A percentile compares a stretch with the other conserved stretches of the same genome.
These are phyloP conservation scores for Coptodon bakossiorum DNA, from an alignment of 2,113 vertebrate species.

Conservation along the genomic window DNA sequence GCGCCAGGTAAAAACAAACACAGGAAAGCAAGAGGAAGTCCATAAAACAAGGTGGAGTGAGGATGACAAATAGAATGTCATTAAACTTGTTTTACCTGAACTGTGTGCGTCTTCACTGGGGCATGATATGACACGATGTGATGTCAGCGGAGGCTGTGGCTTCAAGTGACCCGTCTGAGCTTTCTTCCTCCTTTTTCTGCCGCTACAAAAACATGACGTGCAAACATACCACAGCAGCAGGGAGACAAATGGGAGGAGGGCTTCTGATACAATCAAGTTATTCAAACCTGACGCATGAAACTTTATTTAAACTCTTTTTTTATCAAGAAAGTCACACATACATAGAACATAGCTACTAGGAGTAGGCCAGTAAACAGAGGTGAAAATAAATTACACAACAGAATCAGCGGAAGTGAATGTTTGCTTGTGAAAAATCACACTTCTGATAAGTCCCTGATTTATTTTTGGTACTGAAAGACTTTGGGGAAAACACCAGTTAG, in stretches of 20 bases:
- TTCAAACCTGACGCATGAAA: neutral
- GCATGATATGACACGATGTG: slow-evolving; percentile 22
- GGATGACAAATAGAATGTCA: slow-evolving; percentile 33
- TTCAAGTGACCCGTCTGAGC: neutral
- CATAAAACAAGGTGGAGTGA: neutral
- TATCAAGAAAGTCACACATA: neutral
- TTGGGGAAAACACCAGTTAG: slow-evolving; percentile 4
- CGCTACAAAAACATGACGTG: slow-evolving; percentile 6
- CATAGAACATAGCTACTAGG: neutral
- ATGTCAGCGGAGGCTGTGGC: slow-evolving; percentile 42
- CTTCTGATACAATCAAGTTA: neutral
- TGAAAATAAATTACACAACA: neutral
- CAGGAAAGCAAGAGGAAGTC: neutral
- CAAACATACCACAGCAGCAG: slow-evolving; percentile 23
- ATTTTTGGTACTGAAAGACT: neutral
- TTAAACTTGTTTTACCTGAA: slow-evolving; percentile 65
- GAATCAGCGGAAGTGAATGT: neutral
- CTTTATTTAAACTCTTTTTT: neutral
- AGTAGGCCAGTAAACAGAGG: neutral
- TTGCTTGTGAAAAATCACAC: neutral
- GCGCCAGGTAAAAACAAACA: neutral
- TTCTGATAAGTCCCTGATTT: neutral
- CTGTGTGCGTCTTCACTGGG: neutral
- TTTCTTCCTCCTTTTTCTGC: slow-evolving; percentile 10
- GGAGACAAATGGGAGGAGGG: neutral